phyloP scores from a whole-genome alignment of 2,113 vertebrate species.

The Melanotaenia duboulayi region DNA sequence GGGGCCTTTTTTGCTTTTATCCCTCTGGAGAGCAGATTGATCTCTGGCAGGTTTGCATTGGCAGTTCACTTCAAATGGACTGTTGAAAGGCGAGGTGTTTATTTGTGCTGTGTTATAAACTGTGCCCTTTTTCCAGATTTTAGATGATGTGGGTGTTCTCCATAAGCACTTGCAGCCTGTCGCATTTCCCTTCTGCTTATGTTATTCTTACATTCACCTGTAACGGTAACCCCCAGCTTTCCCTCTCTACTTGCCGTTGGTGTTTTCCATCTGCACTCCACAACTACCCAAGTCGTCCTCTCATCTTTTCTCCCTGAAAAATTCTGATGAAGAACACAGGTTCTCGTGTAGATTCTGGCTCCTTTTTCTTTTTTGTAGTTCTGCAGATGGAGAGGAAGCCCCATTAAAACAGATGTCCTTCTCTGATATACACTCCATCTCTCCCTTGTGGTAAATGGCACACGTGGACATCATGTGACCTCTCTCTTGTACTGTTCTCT shows the following conservation, averaged over 20 bases:
- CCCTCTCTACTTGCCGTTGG: constrained; percentile 9
- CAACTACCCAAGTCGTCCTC: constrained; percentile 2
- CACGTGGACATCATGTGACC: constrained; percentile 63
- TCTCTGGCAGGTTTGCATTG: constrained; percentile 62
- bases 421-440: constrained; percentile 32
- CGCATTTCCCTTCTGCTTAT: background rate
- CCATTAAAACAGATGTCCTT: constrained; percentile 45
- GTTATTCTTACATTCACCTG: constrained; percentile 38
- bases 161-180: constrained; percentile 1
- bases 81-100: constrained; percentile 62
- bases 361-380: constrained; percentile 29
- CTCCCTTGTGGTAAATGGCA: constrained; percentile 55
- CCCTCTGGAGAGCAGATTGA: constrained; percentile 61
- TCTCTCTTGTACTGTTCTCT: constrained; percentile 25
- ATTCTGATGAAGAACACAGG: constrained; percentile 48
- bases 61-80: constrained; percentile 68
- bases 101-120: constrained; percentile 58
- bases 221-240: constrained; percentile 4
- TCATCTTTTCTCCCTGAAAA: constrained; percentile 18
- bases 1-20: constrained; percentile 65
- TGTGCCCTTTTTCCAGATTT: constrained; percentile 55
- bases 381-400: constrained; percentile 40
- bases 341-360: constrained; percentile 5
- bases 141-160: constrained; percentile 51
- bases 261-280: constrained; percentile 4